phyloP scores from a whole-genome alignment of 2,113 vertebrate species.

The Cynoglossus semilaevis region DNA sequence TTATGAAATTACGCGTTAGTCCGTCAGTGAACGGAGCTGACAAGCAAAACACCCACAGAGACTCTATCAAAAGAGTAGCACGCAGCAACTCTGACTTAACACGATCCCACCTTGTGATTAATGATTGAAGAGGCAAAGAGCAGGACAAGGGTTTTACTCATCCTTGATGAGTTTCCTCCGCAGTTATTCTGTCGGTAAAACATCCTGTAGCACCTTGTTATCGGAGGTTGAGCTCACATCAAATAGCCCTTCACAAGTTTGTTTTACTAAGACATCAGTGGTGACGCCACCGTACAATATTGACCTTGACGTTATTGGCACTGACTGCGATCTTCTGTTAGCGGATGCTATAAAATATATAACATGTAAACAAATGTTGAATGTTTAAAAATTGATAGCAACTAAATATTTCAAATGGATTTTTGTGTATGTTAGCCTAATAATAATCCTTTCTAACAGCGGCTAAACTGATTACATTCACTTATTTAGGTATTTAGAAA shows the following conservation, averaged over 20 bases:
- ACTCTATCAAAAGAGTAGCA: constrained; percentile 39
- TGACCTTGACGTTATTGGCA: constrained; percentile 47
- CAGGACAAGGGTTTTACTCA: constrained; percentile 2
- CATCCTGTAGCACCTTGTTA: background rate
- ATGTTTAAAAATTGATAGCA: no score
- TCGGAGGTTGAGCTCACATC: background rate
- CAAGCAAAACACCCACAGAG: constrained; percentile 49
- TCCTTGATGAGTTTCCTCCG: constrained; percentile 6
- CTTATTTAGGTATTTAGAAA: background rate
- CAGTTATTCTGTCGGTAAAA: background rate
- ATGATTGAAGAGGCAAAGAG: constrained; percentile 36
- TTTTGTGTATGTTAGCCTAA: no score
- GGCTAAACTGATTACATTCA: no score
- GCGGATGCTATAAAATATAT: constrained; percentile 26
- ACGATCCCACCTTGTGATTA: constrained; percentile 29
- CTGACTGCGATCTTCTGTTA: constrained; percentile 37
- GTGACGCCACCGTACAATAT: constrained; percentile 31
- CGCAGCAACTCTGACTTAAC: constrained; percentile 22
- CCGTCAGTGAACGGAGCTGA: constrained; percentile 60
- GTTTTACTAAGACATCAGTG: constrained; percentile 2
- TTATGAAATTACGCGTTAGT: constrained; percentile 60
- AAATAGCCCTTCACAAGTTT: no score
- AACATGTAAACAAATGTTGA: no score
- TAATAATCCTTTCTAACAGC: no score
- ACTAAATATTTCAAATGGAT: no score